phyloP scores from a whole-genome alignment of 2,113 vertebrate species.

The Burhinus oedicnemus region DNA sequence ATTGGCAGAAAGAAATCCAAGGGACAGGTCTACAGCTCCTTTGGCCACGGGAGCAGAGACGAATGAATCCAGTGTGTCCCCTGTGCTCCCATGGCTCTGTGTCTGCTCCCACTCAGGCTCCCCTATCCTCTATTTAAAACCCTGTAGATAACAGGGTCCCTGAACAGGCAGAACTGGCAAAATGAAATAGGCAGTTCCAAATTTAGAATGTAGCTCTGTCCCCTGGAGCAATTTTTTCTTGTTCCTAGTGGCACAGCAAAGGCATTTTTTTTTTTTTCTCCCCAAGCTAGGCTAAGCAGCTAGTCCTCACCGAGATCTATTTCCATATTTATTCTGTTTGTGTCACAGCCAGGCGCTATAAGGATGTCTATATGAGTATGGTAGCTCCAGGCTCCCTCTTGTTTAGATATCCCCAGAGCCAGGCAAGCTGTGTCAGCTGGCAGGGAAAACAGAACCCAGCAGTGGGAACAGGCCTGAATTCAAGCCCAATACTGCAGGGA shows the following conservation, averaged over 20 bases:
- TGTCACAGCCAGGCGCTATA: neutral
- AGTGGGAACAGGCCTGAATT: neutral
- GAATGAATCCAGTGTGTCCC: neutral
- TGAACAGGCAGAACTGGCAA: neutral
- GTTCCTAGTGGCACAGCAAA: neutral
- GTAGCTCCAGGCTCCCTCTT: neutral
- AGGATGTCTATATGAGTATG: neutral
- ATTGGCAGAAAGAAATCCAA: neutral
- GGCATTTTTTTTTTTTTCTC: neutral
- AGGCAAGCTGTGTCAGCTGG: neutral
- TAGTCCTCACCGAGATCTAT: neutral
- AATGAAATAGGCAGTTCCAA: neutral
- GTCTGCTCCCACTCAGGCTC: neutral
- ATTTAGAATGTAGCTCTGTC: neutral
- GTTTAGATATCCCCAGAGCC: neutral
- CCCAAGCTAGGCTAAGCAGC: neutral
- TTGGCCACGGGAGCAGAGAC: accelerated
- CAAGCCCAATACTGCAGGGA: neutral
- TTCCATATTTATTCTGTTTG: neutral
- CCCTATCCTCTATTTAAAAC: neutral
- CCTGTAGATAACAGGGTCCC: neutral
- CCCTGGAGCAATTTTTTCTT: neutral
- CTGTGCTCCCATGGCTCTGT: neutral
- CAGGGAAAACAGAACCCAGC: neutral
- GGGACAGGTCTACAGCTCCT: neutral